Evolutionary conservation across 2,797 vertebrate genomes (phyloP), one percentile per base, ranked within the genome.

Genomic region (Melanotaenia nigrans): DNA sequence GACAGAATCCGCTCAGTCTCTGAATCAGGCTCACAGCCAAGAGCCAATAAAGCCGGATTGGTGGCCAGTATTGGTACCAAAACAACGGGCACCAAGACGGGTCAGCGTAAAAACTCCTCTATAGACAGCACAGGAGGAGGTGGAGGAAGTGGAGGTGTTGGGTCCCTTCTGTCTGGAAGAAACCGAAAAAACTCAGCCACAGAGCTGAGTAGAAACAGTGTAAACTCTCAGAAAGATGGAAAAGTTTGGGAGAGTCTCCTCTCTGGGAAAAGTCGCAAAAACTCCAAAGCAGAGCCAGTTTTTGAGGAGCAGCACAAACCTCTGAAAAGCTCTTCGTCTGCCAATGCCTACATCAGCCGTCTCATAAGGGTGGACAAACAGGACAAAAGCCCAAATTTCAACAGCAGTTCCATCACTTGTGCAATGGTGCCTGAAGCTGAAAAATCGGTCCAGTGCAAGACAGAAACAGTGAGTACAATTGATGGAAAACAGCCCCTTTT

Each of bases 291-390:
- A 20, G 92, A 97, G 0, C 78, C 90, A n/a, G 89, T 74, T 1
- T 62, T 93, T 0, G 86, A 93, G n/a, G 95, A 96, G 77, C 91
- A 92, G 71, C 91, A 87, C 71, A 78, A 92, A 56, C 89, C 77
- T 16, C 80, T 67, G 82, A 93, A 88, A 22, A 83, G 85, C 3
- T 85, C 92, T 58, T 85, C 88, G 25, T 87, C 94, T 0, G 90
- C 91, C 40, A 93, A 94, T 65, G 89, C 94, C 22, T 98, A 96
- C 92, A 97, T 96, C 88, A 96, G 89, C 92, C 92, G 97, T 61
- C 95, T 99, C 82, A 97, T 99, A 90, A 94, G 97, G 75, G 95
- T 99, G 89, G 97, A 99, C 59, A 92, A 96, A 22, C 95, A 94
- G 24, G 97, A 98, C 84, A 98, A 96, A 81, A 93, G 89, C 0